Evolutionary conservation across 2,113 vertebrate species (phyloP).

Genomic region (Bubo scandiacus): DNA sequence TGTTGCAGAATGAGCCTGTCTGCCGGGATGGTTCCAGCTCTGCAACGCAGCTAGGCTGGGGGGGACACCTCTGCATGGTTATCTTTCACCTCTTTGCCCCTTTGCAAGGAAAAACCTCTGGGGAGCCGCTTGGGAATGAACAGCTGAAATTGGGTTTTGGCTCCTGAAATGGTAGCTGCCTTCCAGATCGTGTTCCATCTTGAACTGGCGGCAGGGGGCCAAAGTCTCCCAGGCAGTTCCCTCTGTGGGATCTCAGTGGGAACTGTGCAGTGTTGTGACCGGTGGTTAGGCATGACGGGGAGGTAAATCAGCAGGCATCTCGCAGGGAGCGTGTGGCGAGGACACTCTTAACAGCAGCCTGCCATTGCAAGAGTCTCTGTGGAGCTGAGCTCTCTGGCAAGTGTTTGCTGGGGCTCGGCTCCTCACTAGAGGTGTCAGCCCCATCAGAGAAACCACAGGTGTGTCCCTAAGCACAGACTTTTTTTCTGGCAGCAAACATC

Average conservation of each 20-base stretch:
- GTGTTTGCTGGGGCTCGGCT: not conserved
- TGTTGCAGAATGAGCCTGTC: not conserved
- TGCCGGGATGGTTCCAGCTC: not conserved
- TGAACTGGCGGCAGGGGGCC: not conserved
- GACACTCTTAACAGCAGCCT: not conserved
- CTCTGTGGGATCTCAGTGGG: not conserved
- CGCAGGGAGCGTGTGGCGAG: accelerated
- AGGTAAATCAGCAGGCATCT: not conserved
- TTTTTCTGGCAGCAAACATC: not conserved
- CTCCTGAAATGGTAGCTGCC: not conserved
- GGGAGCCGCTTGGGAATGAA: not conserved
- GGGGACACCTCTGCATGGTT: not conserved
- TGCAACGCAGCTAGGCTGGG: not conserved
- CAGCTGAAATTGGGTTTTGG: not conserved
- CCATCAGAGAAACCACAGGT: not conserved
- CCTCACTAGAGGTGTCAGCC: not conserved
- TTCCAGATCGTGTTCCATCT: not conserved
- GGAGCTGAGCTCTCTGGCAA: not conserved
- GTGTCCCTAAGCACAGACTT: not conserved
- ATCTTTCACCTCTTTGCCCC: not conserved
- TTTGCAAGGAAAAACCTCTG: not conserved
- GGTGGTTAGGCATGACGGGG: not conserved
- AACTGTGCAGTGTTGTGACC: not conserved
- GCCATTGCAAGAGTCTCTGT: not conserved
- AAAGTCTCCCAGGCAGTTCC: not conserved